Evolutionary conservation across 2,113 vertebrate species (phyloP).

Genomic region (Rhynchomys soricoides): DNA sequence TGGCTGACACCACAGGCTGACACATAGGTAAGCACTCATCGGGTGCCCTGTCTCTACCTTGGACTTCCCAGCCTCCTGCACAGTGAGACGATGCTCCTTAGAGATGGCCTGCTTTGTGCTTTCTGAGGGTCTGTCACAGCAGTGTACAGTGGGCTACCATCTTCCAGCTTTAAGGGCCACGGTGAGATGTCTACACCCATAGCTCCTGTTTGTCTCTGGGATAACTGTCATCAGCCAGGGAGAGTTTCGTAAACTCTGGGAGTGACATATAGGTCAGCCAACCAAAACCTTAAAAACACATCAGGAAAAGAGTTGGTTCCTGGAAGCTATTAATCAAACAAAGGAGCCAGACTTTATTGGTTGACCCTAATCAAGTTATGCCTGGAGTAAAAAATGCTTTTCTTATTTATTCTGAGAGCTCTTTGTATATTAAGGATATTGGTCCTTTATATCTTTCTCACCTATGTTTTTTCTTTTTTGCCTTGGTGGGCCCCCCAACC

Average conservation of each 20-base stretch:
- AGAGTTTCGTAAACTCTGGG: neutral
- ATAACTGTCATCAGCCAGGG: neutral
- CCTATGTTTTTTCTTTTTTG: neutral
- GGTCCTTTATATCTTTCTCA: neutral
- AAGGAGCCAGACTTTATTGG: neutral
- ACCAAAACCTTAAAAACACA: neutral
- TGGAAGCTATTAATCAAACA: neutral
- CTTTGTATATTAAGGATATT: neutral
- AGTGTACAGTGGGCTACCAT: too few relatives aligned
- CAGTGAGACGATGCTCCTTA: neutral
- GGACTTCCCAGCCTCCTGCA: neutral
- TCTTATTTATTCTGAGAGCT: constrained; percentile 13
- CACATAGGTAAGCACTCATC: too few relatives aligned
- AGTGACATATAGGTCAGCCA: neutral
- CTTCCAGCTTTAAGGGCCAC: neutral
- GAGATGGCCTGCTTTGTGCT: neutral
- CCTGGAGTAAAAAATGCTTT: neutral
- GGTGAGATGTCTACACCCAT: accelerated
- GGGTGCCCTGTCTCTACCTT: neutral
- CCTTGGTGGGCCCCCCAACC: too few relatives aligned
- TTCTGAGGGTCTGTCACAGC: neutral
- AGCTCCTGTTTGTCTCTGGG: neutral
- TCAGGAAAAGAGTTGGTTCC: neutral
- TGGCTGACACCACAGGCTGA: neutral
- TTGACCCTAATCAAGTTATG: neutral